These are phyloP conservation scores for Paraplagusia blochii DNA, from an alignment of 2,113 vertebrate species.

Conservation along the genomic window DNA sequence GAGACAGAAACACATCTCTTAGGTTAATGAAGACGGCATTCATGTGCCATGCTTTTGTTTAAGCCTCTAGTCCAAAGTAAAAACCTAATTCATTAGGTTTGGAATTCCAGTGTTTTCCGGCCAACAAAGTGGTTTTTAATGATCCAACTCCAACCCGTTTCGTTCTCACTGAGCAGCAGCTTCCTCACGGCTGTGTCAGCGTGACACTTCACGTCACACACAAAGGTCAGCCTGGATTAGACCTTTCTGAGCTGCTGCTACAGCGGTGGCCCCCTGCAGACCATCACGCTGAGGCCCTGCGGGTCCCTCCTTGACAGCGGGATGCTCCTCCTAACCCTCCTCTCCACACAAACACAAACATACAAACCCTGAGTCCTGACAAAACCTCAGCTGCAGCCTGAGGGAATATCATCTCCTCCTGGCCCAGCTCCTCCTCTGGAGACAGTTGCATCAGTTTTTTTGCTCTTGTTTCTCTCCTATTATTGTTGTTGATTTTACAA, in stretches of 20 bases:
- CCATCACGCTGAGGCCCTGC: too few relatives aligned
- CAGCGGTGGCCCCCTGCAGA: too few relatives aligned
- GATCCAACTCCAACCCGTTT: conserved; percentile 5
- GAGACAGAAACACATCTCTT: too few relatives aligned
- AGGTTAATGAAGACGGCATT: too few relatives aligned
- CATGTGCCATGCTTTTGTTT: too few relatives aligned
- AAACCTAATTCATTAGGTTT: too few relatives aligned
- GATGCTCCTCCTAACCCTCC: not conserved
- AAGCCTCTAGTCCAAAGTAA: too few relatives aligned
- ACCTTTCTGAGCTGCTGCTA: conserved; percentile 10
- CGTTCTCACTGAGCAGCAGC: not conserved
- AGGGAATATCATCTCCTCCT: conserved; percentile 9
- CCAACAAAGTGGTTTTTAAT: not conserved
- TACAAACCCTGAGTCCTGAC: conserved; percentile 1
- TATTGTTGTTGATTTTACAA: conserved; percentile 18
- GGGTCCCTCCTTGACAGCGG: conserved; percentile 21
- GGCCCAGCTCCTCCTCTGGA: not conserved
- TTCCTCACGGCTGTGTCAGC: conserved; percentile 37
- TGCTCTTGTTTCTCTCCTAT: not conserved
- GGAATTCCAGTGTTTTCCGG: too few relatives aligned
- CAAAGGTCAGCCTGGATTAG: conserved; percentile 58
- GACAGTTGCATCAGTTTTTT: conserved; percentile 9
- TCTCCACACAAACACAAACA: not conserved
- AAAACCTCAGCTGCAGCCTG: conserved; percentile 14
- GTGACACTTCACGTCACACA: not conserved